Conservation (phyloP, 2,888 invertebrate genomes). For the Patella depressa region DNA sequence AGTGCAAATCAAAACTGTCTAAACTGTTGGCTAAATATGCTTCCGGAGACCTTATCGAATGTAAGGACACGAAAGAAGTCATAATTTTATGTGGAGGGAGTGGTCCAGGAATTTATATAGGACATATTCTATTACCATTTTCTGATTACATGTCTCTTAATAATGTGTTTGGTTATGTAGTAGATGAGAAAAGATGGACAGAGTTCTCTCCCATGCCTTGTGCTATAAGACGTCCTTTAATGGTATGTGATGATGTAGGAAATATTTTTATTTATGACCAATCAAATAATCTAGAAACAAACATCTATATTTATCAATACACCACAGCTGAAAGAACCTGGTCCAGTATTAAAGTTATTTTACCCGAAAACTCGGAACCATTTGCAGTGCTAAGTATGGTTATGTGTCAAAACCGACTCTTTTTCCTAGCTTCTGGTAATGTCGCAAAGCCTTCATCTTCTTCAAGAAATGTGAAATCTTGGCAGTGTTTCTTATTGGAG, state of each 20-base stretch:
- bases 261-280: constrained; percentile 48
- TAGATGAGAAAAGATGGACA: constrained; percentile 52
- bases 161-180: constrained; percentile 50
- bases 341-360: constrained; percentile 41
- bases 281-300: constrained; percentile 11
- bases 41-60: constrained; percentile 43
- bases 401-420: constrained; percentile 41
- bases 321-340: constrained; percentile 44
- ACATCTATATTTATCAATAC: constrained; percentile 33
- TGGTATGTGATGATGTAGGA: constrained; percentile 39
- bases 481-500: constrained; percentile 42
- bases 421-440: constrained; percentile 42
- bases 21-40: neutral
- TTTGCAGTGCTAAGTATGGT: constrained; percentile 41
- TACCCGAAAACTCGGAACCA: constrained; percentile 41
- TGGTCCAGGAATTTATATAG: constrained; percentile 43
- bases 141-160: constrained; percentile 45
- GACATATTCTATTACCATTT: constrained; percentile 44
- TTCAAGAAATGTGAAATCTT: constrained; percentile 6
- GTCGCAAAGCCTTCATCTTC: neutral
- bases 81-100: constrained; percentile 51
- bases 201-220: constrained; percentile 54
- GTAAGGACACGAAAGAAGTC: constrained; percentile 41
- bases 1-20: constrained; percentile 33
- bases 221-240: constrained; percentile 44